Evolutionary conservation across 1,140 invertebrate genomes (phyloP).

Genomic region (Musca vetustissima): DNA sequence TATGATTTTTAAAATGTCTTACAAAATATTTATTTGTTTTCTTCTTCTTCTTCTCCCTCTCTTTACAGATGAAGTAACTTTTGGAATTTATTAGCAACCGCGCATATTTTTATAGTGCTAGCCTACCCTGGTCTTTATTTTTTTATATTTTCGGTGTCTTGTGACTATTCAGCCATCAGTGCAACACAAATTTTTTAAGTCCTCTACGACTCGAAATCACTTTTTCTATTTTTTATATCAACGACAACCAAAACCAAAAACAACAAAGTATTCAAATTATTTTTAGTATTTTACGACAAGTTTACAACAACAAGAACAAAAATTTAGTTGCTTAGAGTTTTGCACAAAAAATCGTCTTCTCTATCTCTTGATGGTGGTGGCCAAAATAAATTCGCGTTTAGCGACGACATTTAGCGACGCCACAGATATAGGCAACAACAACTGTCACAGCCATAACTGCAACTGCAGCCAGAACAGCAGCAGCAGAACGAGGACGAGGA

Average conservation of each 20-base stretch:
- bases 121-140: no score
- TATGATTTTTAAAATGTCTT: not conserved
- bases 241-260: no score
- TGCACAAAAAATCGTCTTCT: not conserved
- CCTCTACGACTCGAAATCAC: no score
- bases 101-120: no score
- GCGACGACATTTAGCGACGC: conserved; percentile 33
- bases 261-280: not conserved
- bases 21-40: not conserved
- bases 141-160: no score
- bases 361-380: conserved; percentile 5
- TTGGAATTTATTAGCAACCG: not conserved
- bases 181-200: no score
- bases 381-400: conserved; percentile 23
- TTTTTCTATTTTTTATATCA: not conserved
- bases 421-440: conserved; percentile 22
- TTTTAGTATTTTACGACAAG: conserved; percentile 10
- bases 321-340: not conserved
- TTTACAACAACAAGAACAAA: not conserved
- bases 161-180: no score
- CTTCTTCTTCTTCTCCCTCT: conserved; percentile 16
- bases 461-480: not conserved
- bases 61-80: conserved; percentile 46
- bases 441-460: not conserved
- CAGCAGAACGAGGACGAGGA: not conserved